phyloP scores from a whole-genome alignment of 2,113 vertebrate species.

The Xiphophorus hellerii region DNA sequence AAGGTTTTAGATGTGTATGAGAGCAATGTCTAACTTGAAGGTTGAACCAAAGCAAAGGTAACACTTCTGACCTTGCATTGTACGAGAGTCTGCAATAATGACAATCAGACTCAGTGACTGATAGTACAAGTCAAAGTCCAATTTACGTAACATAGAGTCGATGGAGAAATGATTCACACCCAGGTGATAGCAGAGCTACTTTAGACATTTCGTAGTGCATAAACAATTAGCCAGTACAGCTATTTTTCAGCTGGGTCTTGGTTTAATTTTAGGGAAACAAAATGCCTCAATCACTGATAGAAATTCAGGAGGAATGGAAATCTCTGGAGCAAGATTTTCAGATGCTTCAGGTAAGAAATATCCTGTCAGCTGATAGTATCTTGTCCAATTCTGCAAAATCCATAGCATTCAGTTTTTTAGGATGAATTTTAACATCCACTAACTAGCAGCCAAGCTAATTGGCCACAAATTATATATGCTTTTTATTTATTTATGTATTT shows the following conservation, averaged over 20 bases:
- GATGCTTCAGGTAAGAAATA: conserved; percentile 84
- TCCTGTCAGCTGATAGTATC: not conserved
- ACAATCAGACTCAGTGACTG: not conserved
- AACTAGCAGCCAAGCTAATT: not conserved
- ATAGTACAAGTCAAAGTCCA: conserved; percentile 73
- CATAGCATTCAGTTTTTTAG: not conserved
- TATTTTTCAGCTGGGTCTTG: not conserved
- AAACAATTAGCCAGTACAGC: conserved; percentile 3
- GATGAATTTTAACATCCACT: not conserved
- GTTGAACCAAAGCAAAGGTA: not conserved
- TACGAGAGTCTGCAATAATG: not conserved
- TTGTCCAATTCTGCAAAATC: not conserved
- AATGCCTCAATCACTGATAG: conserved; percentile 59
- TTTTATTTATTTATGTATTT: no score
- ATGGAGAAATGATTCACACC: conserved; percentile 45
- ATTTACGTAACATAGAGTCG: conserved; percentile 58
- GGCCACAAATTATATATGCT: not conserved
- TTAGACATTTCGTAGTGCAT: conserved; percentile 13
- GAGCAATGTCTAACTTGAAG: not conserved
- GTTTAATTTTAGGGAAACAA: conserved; percentile 3
- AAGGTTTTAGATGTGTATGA: not conserved
- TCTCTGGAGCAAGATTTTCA: conserved; percentile 87
- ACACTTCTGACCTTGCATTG: not conserved
- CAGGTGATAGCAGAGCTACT: conserved; percentile 20
- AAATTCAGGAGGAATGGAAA: conserved; percentile 85